These are phyloP conservation scores for Boleophthalmus pectinirostris DNA, from an alignment of 2,113 vertebrate genomes.

Conservation along the genomic window DNA sequence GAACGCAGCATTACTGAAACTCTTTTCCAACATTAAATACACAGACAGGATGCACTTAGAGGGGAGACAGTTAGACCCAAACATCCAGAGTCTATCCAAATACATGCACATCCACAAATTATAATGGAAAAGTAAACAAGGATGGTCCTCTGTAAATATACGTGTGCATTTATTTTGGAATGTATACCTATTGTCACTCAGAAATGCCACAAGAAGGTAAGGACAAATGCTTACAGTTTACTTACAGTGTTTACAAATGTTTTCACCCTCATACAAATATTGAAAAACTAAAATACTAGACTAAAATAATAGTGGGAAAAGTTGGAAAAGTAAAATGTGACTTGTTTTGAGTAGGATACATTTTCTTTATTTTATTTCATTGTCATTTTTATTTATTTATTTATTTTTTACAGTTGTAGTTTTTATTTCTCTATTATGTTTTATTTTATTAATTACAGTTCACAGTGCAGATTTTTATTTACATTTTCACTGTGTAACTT, in stretches of 20 bases:
- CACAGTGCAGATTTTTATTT: too few relatives aligned
- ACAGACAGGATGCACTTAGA: not conserved
- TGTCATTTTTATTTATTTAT: too few relatives aligned
- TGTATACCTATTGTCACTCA: slow-evolving; percentile 11
- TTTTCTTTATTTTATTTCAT: too few relatives aligned
- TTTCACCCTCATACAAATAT: not conserved
- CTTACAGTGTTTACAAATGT: too few relatives aligned
- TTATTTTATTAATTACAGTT: too few relatives aligned
- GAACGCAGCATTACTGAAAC: not conserved
- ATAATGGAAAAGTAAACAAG: slow-evolving; percentile 27
- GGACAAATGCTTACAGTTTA: slow-evolving; percentile 3
- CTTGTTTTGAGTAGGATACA: too few relatives aligned
- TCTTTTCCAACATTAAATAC: not conserved
- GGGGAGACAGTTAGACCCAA: slow-evolving; percentile 4
- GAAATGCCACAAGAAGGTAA: slow-evolving; percentile 26
- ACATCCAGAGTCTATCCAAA: slow-evolving; percentile 33
- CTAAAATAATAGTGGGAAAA: too few relatives aligned
- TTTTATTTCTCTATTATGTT: too few relatives aligned
- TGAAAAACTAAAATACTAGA: not conserved
- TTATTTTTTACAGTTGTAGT: too few relatives aligned
- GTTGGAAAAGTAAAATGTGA: too few relatives aligned
- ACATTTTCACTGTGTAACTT: too few relatives aligned
- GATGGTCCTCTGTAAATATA: slow-evolving; percentile 47
- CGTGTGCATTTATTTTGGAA: not conserved
- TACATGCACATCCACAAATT: slow-evolving; percentile 14